Evolutionary conservation across 2,888 invertebrate genomes (phyloP), one percentile per base, ranked within the genome.

Genomic region (Catotricha subobsoleta): DNA sequence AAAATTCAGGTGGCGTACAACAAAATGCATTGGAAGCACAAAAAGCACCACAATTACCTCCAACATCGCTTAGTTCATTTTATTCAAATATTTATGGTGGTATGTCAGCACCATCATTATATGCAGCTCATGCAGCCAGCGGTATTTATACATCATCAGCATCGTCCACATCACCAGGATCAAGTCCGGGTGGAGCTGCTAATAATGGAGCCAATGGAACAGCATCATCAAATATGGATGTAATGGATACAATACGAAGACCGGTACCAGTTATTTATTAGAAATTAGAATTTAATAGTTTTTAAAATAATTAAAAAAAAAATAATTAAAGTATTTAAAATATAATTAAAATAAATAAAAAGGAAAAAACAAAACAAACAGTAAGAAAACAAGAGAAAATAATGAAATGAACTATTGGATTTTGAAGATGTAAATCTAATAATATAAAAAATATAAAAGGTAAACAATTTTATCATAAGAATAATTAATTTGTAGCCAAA

Each of bases 191-290:
- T 39, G 9, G 42, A 31, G 1, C 15, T 42, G 3, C 40, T 36
- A 36, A 21, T 31, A 40, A 34, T 35, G 15, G 15, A 34, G 23
- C 36, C 3, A 35, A 35, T 16, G 36, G 23, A 3, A 33, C 58
- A 40, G 52, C 56, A 19, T 37, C 46, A 36, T 43, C 36, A 16
- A 58, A 59, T 31, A 55, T 59, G 41, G 41, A 35, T 28, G 33
- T 30, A 13, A 36, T 36, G 34, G 35, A 35, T 35, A 54, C 58
- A 10, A 48, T 63, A 34, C 51, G 63, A 46, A 52, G 62, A 47
- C 63, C 62, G 27, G 62, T 63, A 19, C 62, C 62, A 45, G 62
- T 63, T 35, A 52, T 62, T 37, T 62, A 63, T 50, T 62, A 59
- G 30, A 25, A n/a, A n/a, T n/a, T n/a, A n/a, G n/a, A n/a, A n/a